phyloP scores from a whole-genome alignment of 2,113 vertebrate genomes.

The Salminus brasiliensis region DNA sequence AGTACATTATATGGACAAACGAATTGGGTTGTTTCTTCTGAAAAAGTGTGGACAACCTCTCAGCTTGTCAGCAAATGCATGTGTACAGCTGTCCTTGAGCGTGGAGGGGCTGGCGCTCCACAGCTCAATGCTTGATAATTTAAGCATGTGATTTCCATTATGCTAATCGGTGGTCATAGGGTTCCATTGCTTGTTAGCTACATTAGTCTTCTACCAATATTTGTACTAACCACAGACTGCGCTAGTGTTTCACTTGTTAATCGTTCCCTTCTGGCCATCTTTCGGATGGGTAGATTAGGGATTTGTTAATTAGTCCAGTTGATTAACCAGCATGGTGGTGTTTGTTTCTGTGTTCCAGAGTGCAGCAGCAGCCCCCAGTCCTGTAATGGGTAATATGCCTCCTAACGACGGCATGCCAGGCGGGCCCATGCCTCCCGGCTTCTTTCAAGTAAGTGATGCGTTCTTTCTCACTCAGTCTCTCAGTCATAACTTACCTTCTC shows the following conservation, averaged over 20 bases:
- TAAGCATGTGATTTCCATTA: too few species aligned
- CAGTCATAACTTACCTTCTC: constrained; percentile 55
- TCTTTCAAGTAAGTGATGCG: constrained; percentile 54
- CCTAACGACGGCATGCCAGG: constrained; percentile 84
- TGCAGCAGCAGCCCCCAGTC: constrained; percentile 84
- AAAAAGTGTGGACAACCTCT: too few species aligned
- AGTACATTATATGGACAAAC: too few species aligned
- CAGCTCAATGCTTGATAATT: too few species aligned
- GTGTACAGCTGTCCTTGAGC: too few species aligned
- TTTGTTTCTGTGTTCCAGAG: constrained; percentile 46
- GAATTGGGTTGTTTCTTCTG: too few species aligned
- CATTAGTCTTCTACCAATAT: neutral
- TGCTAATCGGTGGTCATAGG: too few species aligned
- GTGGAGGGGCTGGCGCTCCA: too few species aligned
- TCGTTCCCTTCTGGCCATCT: neutral
- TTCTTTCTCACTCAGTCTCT: constrained; percentile 6
- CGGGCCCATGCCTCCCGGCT: constrained; percentile 66
- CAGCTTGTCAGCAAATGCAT: too few species aligned
- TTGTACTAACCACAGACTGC: neutral
- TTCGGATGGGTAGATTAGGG: neutral
- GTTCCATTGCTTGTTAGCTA: too few species aligned
- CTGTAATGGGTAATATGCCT: constrained; percentile 88
- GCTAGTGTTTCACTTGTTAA: neutral
- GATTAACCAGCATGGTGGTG: neutral
- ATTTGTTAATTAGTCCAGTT: neutral